Evolutionary conservation across 2,113 vertebrate genomes (phyloP), one percentile per base, ranked within the genome.

Genomic region (Mustela nigripes): DNA sequence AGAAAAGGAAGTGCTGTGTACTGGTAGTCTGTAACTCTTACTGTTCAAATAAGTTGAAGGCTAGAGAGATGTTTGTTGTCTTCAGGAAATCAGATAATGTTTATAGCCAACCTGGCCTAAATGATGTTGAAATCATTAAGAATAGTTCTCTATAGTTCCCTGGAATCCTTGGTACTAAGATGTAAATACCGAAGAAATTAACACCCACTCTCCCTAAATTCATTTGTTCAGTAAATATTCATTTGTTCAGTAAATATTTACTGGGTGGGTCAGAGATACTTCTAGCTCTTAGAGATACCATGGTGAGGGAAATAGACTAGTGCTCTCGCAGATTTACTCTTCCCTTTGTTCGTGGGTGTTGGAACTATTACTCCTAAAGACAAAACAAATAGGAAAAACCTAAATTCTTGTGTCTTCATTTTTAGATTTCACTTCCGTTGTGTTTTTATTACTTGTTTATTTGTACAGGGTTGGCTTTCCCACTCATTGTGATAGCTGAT

Each of bases 1-100:
- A 98, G 96, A 98, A 98, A 98, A 97, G 98, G 98, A 98, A 98
- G 98, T 98, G 94, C 97, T 97, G 36, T 80, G 82, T 42, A 93
- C 78, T 80, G 11, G 85, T 89, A 95, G 39, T 93, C 69, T 95
- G 33, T 95, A 93, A 92, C 86, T 89, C 60, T 76, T 88, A 90
- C 79, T 85, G 91, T 65, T 96, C 91, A 36, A 94, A 7, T 89
- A 92, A 97, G 48, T 90, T 98, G 95, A 97, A 96, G 24, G 21
- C 67, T 88, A 76, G 60, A 89, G 84, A 88, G 26, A 33, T 78
- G 26, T 67, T 31, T 1, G 0, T 86, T 96, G 73, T 89, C 42
- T 96, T 97, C 71, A 95, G 84, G 95, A 98, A 98, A 94, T 78
- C 92, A 90, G 94, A 95, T 95, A 79, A 76, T 97, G 58, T 97